A percentile compares a stretch with the other conserved stretches of the same genome.
Conservation (phyloP, 2,113 vertebrate species). For the Megaceryle torquata region DNA sequence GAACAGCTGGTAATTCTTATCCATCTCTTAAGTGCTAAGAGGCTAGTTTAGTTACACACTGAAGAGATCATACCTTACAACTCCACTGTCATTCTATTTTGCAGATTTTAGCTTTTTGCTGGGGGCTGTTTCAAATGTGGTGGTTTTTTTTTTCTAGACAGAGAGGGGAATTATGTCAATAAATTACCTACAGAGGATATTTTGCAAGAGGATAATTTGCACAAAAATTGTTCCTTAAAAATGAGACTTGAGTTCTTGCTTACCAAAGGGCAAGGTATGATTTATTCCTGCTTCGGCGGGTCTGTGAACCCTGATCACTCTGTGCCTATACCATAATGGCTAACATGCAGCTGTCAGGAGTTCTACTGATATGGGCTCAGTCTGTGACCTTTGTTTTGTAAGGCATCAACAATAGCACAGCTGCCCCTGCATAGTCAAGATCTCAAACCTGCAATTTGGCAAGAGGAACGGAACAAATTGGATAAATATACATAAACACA, state of each 20-base stretch:
- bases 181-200: background rate
- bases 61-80: background rate
- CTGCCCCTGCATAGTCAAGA: constrained; percentile 67
- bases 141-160: background rate
- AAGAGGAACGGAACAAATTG: constrained; percentile 68
- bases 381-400: constrained; percentile 59
- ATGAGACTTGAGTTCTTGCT: background rate
- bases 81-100: background rate
- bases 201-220: background rate
- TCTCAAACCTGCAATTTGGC: constrained; percentile 80
- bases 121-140: background rate
- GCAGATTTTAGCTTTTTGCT: background rate
- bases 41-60: background rate
- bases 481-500: constrained; percentile 78
- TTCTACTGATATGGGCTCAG: background rate
- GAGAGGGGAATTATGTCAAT: background rate
- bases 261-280: background rate
- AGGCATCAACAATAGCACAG: constrained; percentile 69
- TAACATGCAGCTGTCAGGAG: background rate
- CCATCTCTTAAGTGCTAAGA: background rate
- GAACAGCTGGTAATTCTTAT: background rate
- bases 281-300: background rate
- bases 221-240: background rate
- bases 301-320: background rate
- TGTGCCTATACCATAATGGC: background rate